Evolutionary conservation across 2,888 invertebrate species (phyloP).

Genomic region (Galeruca laticollis): DNA sequence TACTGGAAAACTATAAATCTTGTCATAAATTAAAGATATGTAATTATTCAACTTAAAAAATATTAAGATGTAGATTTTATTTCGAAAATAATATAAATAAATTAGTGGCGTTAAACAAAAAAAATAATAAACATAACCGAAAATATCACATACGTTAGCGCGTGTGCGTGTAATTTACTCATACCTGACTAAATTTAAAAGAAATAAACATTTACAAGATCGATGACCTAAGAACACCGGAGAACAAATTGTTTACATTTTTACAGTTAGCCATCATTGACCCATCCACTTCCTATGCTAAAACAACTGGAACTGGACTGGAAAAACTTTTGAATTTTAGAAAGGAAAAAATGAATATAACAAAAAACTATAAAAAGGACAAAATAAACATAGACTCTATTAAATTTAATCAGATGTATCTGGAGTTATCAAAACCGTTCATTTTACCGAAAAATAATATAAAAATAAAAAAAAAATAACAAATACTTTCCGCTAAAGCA

Average conservation of each 20-base stretch:
- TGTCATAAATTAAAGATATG: not conserved
- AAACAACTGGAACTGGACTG: too few relatives aligned
- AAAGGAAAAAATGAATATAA: too few relatives aligned
- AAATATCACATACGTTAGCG: conserved; percentile 28
- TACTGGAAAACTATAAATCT: too few relatives aligned
- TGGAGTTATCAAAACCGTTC: not conserved
- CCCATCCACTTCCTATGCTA: too few relatives aligned
- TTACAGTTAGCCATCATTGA: too few relatives aligned
- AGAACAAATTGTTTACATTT: too few relatives aligned
- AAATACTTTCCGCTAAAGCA: not conserved
- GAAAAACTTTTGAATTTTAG: too few relatives aligned
- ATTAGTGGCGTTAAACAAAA: not conserved
- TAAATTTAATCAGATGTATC: conserved; percentile 4
- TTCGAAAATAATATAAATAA: conserved; percentile 1
- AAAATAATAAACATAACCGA: conserved; percentile 5
- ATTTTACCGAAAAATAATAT: not conserved
- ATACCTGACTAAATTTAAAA: not conserved
- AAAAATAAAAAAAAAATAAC: not conserved
- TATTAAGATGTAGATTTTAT: conserved; percentile 11
- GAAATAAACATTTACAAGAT: not conserved
- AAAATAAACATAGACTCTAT: not conserved
- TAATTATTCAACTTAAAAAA: not conserved
- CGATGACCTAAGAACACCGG: not conserved
- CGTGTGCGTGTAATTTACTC: conserved; percentile 18
- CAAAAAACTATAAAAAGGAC: not conserved